phyloP scores from a whole-genome alignment of 2,113 vertebrate species.

The Serinus canaria region DNA sequence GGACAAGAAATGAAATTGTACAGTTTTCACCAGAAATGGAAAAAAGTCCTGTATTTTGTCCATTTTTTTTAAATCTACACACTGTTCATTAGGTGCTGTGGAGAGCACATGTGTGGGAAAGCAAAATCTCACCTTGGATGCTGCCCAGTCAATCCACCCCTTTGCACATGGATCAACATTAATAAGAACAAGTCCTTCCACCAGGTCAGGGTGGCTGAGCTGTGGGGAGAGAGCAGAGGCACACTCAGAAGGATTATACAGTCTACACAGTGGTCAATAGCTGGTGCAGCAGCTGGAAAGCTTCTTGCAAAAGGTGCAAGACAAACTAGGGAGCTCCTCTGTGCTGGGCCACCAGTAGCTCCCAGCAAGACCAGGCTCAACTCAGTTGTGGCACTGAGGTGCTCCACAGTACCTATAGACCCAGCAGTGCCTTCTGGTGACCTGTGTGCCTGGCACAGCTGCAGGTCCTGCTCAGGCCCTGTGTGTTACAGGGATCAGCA shows the following conservation, averaged over 20 bases:
- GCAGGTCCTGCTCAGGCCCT: background rate
- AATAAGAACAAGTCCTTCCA: constrained; percentile 93
- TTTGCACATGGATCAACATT: constrained; percentile 95
- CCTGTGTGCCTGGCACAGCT: background rate
- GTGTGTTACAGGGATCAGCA: background rate
- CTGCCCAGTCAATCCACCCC: constrained; percentile 97
- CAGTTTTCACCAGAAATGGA: background rate
- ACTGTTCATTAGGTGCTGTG: background rate
- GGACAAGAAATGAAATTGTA: background rate
- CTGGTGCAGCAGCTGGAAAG: background rate
- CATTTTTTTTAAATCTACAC: background rate
- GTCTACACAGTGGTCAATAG: background rate
- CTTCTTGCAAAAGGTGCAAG: background rate
- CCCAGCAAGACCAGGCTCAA: background rate
- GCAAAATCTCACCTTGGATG: constrained; percentile 84
- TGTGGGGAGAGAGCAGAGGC: constrained; percentile 56
- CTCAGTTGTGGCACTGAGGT: background rate
- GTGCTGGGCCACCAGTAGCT: background rate
- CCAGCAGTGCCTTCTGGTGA: background rate
- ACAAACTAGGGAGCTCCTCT: background rate
- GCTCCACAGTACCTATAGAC: background rate
- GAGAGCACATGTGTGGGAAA: background rate
- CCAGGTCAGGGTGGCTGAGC: constrained; percentile 87
- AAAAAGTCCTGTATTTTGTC: background rate
- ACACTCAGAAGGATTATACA: background rate